phyloP scores from a whole-genome alignment of 1,140 invertebrate species.

The Drosophila simulans region DNA sequence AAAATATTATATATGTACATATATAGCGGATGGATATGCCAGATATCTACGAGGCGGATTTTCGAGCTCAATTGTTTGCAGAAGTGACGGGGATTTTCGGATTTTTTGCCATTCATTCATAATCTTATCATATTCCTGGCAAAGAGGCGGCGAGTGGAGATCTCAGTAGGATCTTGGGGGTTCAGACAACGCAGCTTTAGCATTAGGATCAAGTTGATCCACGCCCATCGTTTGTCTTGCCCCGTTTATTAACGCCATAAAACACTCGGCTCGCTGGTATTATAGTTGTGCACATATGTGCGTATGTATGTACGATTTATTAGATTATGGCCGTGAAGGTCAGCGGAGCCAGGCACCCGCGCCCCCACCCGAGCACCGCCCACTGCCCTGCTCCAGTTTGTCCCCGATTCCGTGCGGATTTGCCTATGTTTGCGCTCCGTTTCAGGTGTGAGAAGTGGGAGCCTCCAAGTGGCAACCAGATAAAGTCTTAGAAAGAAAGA shows the following conservation, averaged over 20 bases:
- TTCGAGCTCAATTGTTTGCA: slow-evolving; percentile 43
- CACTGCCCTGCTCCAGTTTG: slow-evolving; percentile 55
- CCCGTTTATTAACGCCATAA: slow-evolving; percentile 55
- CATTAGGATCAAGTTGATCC: slow-evolving; percentile 47
- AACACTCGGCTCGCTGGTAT: slow-evolving; percentile 66
- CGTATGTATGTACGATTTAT: slow-evolving; percentile 64
- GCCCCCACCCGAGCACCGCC: slow-evolving; percentile 34
- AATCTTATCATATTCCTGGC: slow-evolving; percentile 29
- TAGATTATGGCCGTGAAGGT: slow-evolving; percentile 80
- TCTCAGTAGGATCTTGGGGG: slow-evolving; percentile 33
- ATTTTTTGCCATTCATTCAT: slow-evolving; percentile 44
- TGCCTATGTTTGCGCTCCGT: slow-evolving; percentile 38
- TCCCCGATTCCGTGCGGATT: slow-evolving; percentile 42
- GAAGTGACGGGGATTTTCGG: slow-evolving; percentile 45
- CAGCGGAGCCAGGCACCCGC: slow-evolving; percentile 42
- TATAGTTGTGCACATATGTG: slow-evolving; percentile 73
- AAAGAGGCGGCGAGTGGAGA: not conserved
- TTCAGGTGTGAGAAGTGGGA: slow-evolving; percentile 72
- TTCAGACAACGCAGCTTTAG: slow-evolving; percentile 41
- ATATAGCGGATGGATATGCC: slow-evolving; percentile 39
- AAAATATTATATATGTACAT: slow-evolving; percentile 15
- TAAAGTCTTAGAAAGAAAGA: slow-evolving; percentile 51
- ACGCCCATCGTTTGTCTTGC: slow-evolving; percentile 58
- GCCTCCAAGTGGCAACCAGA: slow-evolving; percentile 70
- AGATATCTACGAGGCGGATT: slow-evolving; percentile 43